These are phyloP conservation scores for Cottus gobio DNA, from an alignment of 2,113 vertebrate genomes.

Conservation along the genomic window DNA sequence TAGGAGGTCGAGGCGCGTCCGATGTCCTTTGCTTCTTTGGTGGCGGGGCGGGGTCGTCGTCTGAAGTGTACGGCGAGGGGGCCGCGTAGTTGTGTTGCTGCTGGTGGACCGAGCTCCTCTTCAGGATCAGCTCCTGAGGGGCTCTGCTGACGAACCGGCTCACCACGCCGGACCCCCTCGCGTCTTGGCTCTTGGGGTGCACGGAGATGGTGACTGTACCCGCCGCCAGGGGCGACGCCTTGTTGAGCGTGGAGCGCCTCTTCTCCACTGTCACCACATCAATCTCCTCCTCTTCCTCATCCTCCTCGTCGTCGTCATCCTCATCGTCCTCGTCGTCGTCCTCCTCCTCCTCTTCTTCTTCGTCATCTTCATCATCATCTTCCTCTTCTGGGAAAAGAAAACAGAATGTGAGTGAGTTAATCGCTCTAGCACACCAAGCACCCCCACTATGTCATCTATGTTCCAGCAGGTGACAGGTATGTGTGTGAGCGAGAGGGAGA, in stretches of 20 bases:
- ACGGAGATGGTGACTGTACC: slow-evolving; percentile 70
- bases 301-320: slow-evolving; percentile 87
- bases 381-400: slow-evolving; percentile 76
- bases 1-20: slow-evolving; percentile 82
- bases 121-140: slow-evolving; percentile 91
- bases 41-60: slow-evolving; percentile 86
- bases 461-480: slow-evolving; percentile 49
- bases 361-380: slow-evolving; percentile 68
- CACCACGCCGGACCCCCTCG: slow-evolving; percentile 65
- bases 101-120: slow-evolving; percentile 94
- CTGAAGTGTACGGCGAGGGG: slow-evolving; percentile 91
- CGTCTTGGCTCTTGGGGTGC: slow-evolving; percentile 74
- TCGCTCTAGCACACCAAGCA: slow-evolving; percentile 48
- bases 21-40: slow-evolving; percentile 88
- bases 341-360: slow-evolving; percentile 50
- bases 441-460: slow-evolving; percentile 44
- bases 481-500: slow-evolving; percentile 11
- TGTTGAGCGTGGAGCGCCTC: slow-evolving; percentile 86
- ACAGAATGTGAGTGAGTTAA: slow-evolving; percentile 47
- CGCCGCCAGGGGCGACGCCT: slow-evolving; percentile 74
- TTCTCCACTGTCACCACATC: slow-evolving; percentile 97
- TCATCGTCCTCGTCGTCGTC: slow-evolving; percentile 88
- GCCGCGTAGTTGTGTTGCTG: slow-evolving; percentile 99
- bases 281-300: slow-evolving; percentile 95
- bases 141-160: slow-evolving; percentile 80